Base-by-base conservation (phyloP, 2,797 vertebrate genomes). In the Dipus sagitta region DNA sequence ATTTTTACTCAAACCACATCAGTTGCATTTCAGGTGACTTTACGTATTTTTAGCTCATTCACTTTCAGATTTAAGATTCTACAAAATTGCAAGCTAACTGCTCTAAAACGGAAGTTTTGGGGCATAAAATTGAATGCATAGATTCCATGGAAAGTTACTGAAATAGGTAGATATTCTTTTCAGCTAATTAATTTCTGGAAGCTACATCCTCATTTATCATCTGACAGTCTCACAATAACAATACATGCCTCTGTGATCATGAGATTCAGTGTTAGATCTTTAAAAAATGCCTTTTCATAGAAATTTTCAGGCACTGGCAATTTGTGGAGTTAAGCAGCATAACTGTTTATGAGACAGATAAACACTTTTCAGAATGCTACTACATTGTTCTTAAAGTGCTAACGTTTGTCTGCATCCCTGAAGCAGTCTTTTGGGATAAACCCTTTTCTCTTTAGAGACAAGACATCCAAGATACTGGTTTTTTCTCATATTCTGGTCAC, bases 161-260 rank as follows among this genome's bases (percentile, higher is more conserved):
- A 85, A 94, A 95, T 92, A 88, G 32, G 88, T 94, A 89, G 67
- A 81, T 74, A 91, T 42, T 94, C 52, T 79, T 88, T 84, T 90
- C 34, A 88, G 47, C 13, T 95, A 95, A 96, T 95, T 95, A 94
- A 95, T 93, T 95, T 95, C 82, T 92, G 75, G 24, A 79, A 75
- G 42, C 42, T 88, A 6, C 20, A 93, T 92, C n/a, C 62, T 95
- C 95, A 95, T 92, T 95, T 92, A 95, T 93, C 88, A 94, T 95
- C 47, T 76, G 81, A 90, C 82, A 94, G 64, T 18, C 32, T 92
- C 68, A 94, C 62, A 94, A 95, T 86, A 95, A 74, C 5, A 95
- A 68, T 95, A 54, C 30, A 86, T 92, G 47, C 30, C 77, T 60
- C 87, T 83, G 15, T 92, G 78, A 95, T 94, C 67, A 77, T 72